Evolutionary conservation across 2,113 vertebrate species (phyloP), one percentile per base, ranked within the genome.

Genomic region (Proteles cristata): DNA sequence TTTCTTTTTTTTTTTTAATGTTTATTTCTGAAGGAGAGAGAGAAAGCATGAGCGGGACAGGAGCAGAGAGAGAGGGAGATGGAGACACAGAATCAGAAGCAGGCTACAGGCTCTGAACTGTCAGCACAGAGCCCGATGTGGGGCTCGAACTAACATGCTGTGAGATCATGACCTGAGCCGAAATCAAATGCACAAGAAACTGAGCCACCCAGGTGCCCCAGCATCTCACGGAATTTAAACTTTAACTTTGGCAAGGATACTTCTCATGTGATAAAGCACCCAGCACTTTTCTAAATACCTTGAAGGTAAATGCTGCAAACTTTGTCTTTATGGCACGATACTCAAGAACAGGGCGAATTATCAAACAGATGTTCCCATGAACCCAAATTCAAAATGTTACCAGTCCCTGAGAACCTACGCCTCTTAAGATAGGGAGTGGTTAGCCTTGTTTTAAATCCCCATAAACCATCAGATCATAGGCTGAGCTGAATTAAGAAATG

Each of bases 261-360:
- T 45, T 80, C 69, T 95, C 39, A 82, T 10, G 3, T 48, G 26
- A 87, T n/a, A 14, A 68, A 96, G 45, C 9, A 95, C 12, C 21
- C 10, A 91, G 66, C 4, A 91, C 87, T 82, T 94, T 96, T 23
- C 63, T 28, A 77, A 93, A 15, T 89, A 96, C 55, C n/a, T 76
- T 88, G 61, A 84, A 87, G 33, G 31, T n/a, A 33, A 87, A 87
- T 33, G 2, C 73, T 90, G 31, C 28, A 93, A 92, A 87, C 48
- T 80, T 71, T 98, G 74, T 87, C 53, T 90, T 96, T 83, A 95
- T 28, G 65, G 43, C 81, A 92, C 86, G 76, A 79, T 86, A 89
- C 81, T 95, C 88, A 85, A 94, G 58, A 97, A 93, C 45, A 95
- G 43, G 71, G n/a, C 5, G 94, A 91, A 90, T 97, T 95, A 95